Evolutionary conservation across 1,140 invertebrate species (phyloP), one percentile per base, ranked within the genome.

Genomic region (Drosophila punjabiensis): DNA sequence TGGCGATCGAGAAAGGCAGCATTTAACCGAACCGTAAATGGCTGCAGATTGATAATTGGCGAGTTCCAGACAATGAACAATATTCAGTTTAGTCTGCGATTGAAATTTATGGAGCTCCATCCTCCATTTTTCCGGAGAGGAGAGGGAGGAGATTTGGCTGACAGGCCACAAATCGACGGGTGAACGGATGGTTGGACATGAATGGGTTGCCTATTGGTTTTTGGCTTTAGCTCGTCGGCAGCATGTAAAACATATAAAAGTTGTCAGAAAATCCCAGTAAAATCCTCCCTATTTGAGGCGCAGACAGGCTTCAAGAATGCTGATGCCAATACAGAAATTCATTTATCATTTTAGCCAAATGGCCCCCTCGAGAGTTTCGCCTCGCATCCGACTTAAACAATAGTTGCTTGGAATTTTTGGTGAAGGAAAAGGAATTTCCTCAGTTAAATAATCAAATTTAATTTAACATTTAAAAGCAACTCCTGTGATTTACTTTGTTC

Each of bases 131-230:
- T 35, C 30, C 32, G 8, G n/a, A 9, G 24, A 24, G 24, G 24
- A 24, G 24, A 24, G 24, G 24, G 24, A 24, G 8, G n/a, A 9
- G n/a, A 32, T 8, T 24, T 32, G 30, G 24, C 68, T 53, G 70
- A 59, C 67, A 73, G 18, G 68, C 45, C 70, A 43, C 73, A 81
- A 84, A 74, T 69, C 82, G 82, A 48, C 47, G 48, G 39, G 5
- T 45, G 32, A 8, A 33, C 52, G 52, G 56, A 63, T 82, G 52
- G 39, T 11, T 59, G 35, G 52, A 45, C 50, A 65, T 62, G 53
- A 67, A 76, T 75, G 53, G 45, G 56, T 73, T 37, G 55, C 37
- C 67, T 37, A 32, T 56, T 48, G 62, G 66, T 73, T 81, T 68
- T 74, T 68, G 68, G 32, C 28, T 55, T 47, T 16, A 35, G 45